Evolutionary conservation across 2,888 invertebrate species (phyloP).

Genomic region (Dione juno): DNA sequence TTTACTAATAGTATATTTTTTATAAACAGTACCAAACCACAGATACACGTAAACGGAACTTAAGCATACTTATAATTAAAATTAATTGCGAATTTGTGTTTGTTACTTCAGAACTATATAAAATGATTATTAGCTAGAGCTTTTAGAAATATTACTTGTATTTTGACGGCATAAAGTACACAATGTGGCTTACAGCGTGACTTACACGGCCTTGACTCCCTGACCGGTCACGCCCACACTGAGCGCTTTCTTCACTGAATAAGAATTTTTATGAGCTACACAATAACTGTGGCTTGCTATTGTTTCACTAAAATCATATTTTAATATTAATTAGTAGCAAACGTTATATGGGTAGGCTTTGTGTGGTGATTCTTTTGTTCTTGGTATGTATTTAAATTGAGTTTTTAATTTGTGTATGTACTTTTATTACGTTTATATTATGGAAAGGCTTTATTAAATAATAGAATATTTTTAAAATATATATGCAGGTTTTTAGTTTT

Average conservation of each 20-base stretch:
- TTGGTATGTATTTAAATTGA: background rate
- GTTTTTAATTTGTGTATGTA: no score
- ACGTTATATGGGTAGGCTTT: background rate
- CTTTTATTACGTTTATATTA: no score
- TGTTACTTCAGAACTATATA: no score
- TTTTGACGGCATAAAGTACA: background rate
- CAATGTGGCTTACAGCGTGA: conserved; percentile 6
- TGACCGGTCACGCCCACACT: conserved; percentile 35
- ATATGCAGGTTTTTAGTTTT: no score
- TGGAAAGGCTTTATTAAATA: no score
- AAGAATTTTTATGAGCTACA: conserved; percentile 23
- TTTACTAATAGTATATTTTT: no score
- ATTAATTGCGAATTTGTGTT: no score
- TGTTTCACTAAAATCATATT: conserved; percentile 20
- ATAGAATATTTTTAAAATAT: no score
- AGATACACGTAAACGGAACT: no score
- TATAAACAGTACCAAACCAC: no score
- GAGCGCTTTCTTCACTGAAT: conserved; percentile 33
- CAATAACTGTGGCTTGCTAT: conserved; percentile 21
- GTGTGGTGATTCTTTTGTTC: background rate
- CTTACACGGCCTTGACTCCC: conserved; percentile 36
- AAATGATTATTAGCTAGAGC: no score
- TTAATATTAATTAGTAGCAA: conserved; percentile 5
- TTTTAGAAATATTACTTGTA: background rate
- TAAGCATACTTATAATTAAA: no score